These are phyloP conservation scores for Cataglyphis rosenhaueri DNA, from an alignment of 2,888 invertebrate species.

Conservation along the genomic window DNA sequence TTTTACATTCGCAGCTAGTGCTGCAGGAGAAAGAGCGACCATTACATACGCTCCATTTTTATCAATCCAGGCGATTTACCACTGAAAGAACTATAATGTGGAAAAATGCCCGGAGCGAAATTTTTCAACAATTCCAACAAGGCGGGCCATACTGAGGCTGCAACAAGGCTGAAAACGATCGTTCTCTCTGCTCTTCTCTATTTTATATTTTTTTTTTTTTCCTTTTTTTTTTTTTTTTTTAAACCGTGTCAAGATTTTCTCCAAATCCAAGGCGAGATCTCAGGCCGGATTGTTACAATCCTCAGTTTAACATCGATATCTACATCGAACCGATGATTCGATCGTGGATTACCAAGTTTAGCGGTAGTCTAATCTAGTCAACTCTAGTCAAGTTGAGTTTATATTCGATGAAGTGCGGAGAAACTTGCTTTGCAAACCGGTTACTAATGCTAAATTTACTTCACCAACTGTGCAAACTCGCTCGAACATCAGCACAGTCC, in stretches of 20 bases:
- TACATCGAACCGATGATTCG: slow-evolving; percentile 52
- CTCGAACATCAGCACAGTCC: slow-evolving; percentile 26
- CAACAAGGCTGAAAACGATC: slow-evolving; percentile 41
- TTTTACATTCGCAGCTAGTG: slow-evolving; percentile 29
- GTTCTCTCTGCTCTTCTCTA: background rate
- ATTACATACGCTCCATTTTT: slow-evolving; percentile 67
- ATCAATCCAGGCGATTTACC: slow-evolving; percentile 74
- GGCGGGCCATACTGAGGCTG: slow-evolving; percentile 42
- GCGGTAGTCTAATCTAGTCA: slow-evolving; percentile 29
- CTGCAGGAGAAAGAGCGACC: slow-evolving; percentile 5
- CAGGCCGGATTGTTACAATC: background rate
- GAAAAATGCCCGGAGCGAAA: slow-evolving; percentile 66
- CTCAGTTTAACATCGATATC: slow-evolving; percentile 29
- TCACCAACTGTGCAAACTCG: slow-evolving; percentile 54
- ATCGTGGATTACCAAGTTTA: slow-evolving; percentile 57
- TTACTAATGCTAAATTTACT: slow-evolving; percentile 63
- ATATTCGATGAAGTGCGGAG: slow-evolving; percentile 34
- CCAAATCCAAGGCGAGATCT: background rate
- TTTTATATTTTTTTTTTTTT: background rate
- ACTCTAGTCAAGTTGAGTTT: slow-evolving; percentile 46
- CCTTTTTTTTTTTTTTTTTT: background rate
- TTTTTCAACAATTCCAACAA: slow-evolving; percentile 44
- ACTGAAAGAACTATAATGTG: slow-evolving; percentile 69
- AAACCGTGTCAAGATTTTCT: background rate
- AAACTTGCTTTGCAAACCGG: slow-evolving; percentile 53